Percentiles rank a stretch among this genome's conserved stretches.
Evolutionary conservation across 2,113 vertebrate genomes (phyloP).

Genomic region (Hiodon alosoides): DNA sequence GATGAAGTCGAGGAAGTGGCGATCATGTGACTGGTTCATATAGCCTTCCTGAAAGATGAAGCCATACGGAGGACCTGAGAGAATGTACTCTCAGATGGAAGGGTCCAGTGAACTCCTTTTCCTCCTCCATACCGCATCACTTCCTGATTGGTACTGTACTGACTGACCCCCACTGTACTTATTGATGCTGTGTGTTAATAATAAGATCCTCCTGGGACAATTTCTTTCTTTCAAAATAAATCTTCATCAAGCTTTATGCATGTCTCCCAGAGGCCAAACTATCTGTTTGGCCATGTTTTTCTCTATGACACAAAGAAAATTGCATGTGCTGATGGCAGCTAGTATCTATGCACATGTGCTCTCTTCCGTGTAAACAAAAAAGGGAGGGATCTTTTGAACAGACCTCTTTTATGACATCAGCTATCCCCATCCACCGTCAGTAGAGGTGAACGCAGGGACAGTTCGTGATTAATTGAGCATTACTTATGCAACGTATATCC

Average conservation of each 20-base stretch:
- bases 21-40: not conserved
- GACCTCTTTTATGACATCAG: conserved; percentile 48
- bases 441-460: conserved; percentile 58
- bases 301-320: conserved; percentile 5
- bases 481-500: conserved; percentile 62
- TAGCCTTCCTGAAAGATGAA: not conserved
- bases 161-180: no score
- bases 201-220: no score
- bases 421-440: conserved; percentile 42
- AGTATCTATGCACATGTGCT: conserved; percentile 44
- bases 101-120: not conserved
- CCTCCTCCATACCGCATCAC: no score
- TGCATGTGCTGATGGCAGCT: conserved; percentile 24
- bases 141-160: no score
- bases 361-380: conserved; percentile 34
- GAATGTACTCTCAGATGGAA: not conserved
- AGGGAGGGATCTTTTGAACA: conserved; percentile 42
- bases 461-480: conserved; percentile 64
- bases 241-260: not conserved
- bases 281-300: not conserved
- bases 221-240: no score
- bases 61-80: not conserved
- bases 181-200: no score
- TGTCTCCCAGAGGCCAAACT: not conserved
- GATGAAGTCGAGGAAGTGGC: not conserved